Conservation (phyloP, 2,888 invertebrate genomes). For the Spisula subtruncata region DNA sequence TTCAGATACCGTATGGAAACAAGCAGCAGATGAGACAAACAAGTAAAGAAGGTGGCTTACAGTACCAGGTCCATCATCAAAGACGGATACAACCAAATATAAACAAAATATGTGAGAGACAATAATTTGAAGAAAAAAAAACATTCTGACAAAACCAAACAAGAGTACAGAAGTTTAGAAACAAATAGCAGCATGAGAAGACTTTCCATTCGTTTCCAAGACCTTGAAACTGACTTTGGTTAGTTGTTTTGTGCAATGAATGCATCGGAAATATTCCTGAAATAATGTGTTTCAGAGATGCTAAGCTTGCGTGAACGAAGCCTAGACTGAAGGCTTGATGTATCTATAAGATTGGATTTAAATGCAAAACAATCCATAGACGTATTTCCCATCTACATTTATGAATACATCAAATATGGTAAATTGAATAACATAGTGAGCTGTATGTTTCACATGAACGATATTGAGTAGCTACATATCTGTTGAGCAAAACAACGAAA, state of each 20-base stretch:
- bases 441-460: not conserved
- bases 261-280: not conserved
- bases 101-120: not conserved
- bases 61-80: no score
- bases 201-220: not conserved
- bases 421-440: not conserved
- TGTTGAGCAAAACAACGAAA: not conserved
- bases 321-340: not conserved
- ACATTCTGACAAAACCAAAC: not conserved
- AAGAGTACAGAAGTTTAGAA: not conserved
- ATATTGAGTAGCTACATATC: not conserved
- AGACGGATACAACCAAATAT: no score
- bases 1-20: no score
- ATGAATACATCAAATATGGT: not conserved
- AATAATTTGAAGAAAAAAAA: not conserved
- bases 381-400: not conserved
- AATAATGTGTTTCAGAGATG: not conserved
- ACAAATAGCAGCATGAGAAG: not conserved
- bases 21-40: no score
- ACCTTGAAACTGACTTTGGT: not conserved
- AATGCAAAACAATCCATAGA: conserved; percentile 12
- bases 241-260: not conserved
- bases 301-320: not conserved
- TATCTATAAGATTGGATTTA: not conserved
- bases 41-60: no score